Base-by-base conservation (phyloP, 2,113 vertebrate species). In the Apus apus region DNA sequence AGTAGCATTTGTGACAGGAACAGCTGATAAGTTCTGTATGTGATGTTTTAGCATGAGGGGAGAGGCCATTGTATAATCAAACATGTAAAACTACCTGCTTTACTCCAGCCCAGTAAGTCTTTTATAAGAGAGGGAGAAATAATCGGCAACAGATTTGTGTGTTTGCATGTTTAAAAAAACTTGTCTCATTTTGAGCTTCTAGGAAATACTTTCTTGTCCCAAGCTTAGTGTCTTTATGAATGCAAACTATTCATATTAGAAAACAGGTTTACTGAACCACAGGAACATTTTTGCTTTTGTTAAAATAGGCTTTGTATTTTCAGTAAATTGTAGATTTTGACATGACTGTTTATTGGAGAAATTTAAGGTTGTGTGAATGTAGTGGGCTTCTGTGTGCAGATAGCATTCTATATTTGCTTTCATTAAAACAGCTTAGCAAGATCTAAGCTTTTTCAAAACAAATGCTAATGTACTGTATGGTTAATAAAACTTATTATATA, bases 401-500 rank as follows among this genome's bases (percentile, higher is more conserved):
- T 93, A 81, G 87, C 74, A 87, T 96, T 93, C 65, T 79, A 51
- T 93, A 89, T 56, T 95, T 96, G 84, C 70, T 94, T 96, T 88
- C 78, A 70, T 96, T 91, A 94, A 95, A 96, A 93, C 43, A 83
- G 85, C 87, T 95, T 97, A 96, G 96, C 71, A 76, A 93, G 30
- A 87, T 61, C 95, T 98, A 87, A 97, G 94, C 90, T 97, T 96
- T 96, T 97, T 86, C 38, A 90, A 89, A 96, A 90, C 88, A 96
- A 97, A 93, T 96, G 85, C 62, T 94, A 60, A 96, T 93, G 88
- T 97, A 95, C 85, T 95, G 81, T 90, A 93, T 73, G 81, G 75
- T 97, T 97, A 98, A 97, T 97, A 97, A 98, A 98, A 96, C 30
- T 89, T 87, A 57, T 70, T 85, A 57, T 94, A 36, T 74, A 74